Base-by-base conservation (phyloP, 2,797 vertebrate genomes). In the Lacerta bilineata region DNA sequence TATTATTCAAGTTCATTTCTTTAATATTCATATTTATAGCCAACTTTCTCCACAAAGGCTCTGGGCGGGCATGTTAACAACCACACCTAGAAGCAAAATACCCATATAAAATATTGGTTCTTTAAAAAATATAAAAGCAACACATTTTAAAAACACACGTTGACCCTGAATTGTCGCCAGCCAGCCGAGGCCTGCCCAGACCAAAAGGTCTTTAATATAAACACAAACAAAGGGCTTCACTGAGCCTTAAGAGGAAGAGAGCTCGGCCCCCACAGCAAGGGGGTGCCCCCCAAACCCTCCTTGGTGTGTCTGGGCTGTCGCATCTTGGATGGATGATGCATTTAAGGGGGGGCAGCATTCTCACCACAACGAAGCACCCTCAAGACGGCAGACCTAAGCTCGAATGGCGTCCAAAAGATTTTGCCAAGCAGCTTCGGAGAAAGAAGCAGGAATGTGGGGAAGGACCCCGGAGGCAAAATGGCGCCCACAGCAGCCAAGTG, bases 51-150 rank as follows among this genome's bases (percentile, higher is more conserved):
- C 84, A 80, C 43, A 79, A 68, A 36, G 85, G 41, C 20, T 27
- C 41, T 23, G 77, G 43, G 33, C 5, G 59, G 59, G 20, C 15
- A 25, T 23, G 15, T 79, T 55, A 18, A 86, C 33, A 80, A 17
- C 64, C 18, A 68, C 36, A 69, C 64, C 36, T 29, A 55, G 76
- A 29, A 39, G 50, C 85, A 50, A 86, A 50, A 68, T 33, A 39
- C 76, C 76, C 8, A 79, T 86, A 79, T 79, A 79, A 69, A 86
- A 86, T 86, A 86, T 79, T 5, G 36, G 59, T 61, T 61, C 20
- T 43, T 80, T 86, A 10, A 71, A 71, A 71, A 86, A 80, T 86
- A 86, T 39, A 80, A 39, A 55, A 36, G 27, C 36, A 46, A 78
- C 50, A 69, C 64, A 8, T 68, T 59, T 68, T 39, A 9, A 71